These are phyloP conservation scores for Drosophila tristis DNA, from an alignment of 1,140 invertebrate species.

Conservation along the genomic window DNA sequence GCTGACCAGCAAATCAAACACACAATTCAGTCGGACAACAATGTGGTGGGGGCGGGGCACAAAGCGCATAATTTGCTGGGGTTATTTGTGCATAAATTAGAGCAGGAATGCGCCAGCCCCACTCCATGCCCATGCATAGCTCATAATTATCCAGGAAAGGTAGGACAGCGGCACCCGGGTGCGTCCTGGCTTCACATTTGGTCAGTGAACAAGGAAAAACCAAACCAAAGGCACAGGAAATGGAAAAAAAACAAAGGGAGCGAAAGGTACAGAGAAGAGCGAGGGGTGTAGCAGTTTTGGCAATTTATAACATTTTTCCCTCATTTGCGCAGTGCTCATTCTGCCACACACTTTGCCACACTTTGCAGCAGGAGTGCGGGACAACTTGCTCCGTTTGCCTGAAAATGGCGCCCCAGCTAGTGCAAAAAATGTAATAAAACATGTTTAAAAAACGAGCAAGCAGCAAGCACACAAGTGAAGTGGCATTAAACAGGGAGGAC, in stretches of 20 bases:
- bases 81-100: slow-evolving; percentile 70
- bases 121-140: slow-evolving; percentile 55
- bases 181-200: slow-evolving; percentile 33
- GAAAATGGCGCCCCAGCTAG: slow-evolving; percentile 69
- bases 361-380: slow-evolving; percentile 5
- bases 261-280: slow-evolving; percentile 27
- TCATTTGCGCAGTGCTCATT: slow-evolving; percentile 71
- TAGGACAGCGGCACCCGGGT: background rate
- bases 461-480: slow-evolving; percentile 57
- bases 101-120: slow-evolving; percentile 8
- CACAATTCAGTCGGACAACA: slow-evolving; percentile 53
- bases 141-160: slow-evolving; percentile 66
- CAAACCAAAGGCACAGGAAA: slow-evolving; percentile 34
- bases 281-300: slow-evolving; percentile 42
- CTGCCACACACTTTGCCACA: slow-evolving; percentile 44
- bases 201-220: slow-evolving; percentile 61
- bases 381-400: slow-evolving; percentile 67
- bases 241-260: slow-evolving; percentile 7
- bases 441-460: slow-evolving; percentile 62
- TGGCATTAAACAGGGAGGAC: slow-evolving; percentile 61
- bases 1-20: slow-evolving; percentile 22
- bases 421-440: slow-evolving; percentile 71
- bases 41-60: slow-evolving; percentile 39
- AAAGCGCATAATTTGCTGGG: slow-evolving; percentile 74
- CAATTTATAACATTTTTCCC: slow-evolving; percentile 75